Base-by-base conservation (phyloP, 2,888 invertebrate genomes). In the Phortica magna region DNA sequence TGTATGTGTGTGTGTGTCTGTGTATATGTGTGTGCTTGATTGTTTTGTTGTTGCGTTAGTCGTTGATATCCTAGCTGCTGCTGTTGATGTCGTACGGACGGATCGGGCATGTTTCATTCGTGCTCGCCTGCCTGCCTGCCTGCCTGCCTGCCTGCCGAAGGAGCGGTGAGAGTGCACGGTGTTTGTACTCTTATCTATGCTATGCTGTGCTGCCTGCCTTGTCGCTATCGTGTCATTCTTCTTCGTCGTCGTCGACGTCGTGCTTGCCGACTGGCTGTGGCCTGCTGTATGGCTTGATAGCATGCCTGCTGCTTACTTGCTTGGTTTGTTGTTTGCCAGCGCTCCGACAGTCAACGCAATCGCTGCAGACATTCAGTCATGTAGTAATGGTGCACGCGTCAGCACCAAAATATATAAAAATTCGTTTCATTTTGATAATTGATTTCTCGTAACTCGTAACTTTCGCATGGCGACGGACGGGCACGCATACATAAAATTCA, bases 361-460 rank as follows among this genome's bases (percentile, higher is more conserved):
- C 3, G 10, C 81, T 73, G 48, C 70, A 43, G 14, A 31, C 39
- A 39, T 82, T 87, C 81, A 88, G 89, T 89, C 83, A 84, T 83
- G 83, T 83, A 84, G 83, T 83, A 85, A 82, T 83, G 85, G 83
- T 85, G 88, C 83, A 87, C 83, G 85, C 81, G 84, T 82, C 77
- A 83, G 82, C 88, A 88, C 80, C 81, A 73, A 74, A 61, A 61
- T 55, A 55, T 55, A n/a, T 7, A 7, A 59, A 59, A 59, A 59
- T 17, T 59, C 10, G 48, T 43, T 70, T 70, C 48, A 4, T 17
- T 61, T 61, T 19, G 17, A 22, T 17, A 6, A 22, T 12, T 22
- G 22, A 61, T 22, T 61, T 61, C 61, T 61, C 61, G 61, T 61
- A 61, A 12, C 31, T 48, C 5, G 31, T 31, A 31, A 4, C 31